phyloP scores from a whole-genome alignment of 2,797 vertebrate genomes.

The Cetoscarus ocellatus region DNA sequence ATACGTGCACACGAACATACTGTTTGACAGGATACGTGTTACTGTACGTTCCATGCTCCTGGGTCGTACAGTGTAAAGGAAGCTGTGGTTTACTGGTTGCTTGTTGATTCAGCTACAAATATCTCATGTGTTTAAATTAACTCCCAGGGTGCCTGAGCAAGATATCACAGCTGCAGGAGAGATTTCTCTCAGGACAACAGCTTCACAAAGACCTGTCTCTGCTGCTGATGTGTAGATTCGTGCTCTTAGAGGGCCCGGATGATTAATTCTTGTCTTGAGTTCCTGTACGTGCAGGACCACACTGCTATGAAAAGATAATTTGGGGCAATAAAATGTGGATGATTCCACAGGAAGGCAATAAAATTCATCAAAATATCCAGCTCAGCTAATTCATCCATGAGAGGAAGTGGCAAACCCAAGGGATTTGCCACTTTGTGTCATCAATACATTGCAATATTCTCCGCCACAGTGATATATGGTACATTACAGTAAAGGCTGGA shows the following conservation, averaged over 20 bases:
- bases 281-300: too few relatives aligned
- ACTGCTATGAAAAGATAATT: too few relatives aligned
- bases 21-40: neutral
- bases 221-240: neutral
- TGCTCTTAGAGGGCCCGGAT: neutral
- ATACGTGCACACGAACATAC: neutral
- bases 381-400: too few relatives aligned
- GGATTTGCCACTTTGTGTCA: too few relatives aligned
- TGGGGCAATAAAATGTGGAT: too few relatives aligned
- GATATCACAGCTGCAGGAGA: neutral
- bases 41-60: conserved; percentile 6
- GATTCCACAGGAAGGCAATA: too few relatives aligned
- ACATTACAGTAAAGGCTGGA: too few relatives aligned
- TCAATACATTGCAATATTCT: too few relatives aligned
- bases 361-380: too few relatives aligned
- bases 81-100: conserved; percentile 27
- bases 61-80: conserved; percentile 12
- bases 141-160: neutral
- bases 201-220: neutral
- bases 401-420: too few relatives aligned
- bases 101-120: neutral
- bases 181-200: conserved; percentile 1
- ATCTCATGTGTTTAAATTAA: conserved; percentile 30
- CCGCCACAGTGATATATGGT: too few relatives aligned
- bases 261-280: neutral